Conservation (phyloP, 2,888 invertebrate species). For the Matsumyia berberina region DNA sequence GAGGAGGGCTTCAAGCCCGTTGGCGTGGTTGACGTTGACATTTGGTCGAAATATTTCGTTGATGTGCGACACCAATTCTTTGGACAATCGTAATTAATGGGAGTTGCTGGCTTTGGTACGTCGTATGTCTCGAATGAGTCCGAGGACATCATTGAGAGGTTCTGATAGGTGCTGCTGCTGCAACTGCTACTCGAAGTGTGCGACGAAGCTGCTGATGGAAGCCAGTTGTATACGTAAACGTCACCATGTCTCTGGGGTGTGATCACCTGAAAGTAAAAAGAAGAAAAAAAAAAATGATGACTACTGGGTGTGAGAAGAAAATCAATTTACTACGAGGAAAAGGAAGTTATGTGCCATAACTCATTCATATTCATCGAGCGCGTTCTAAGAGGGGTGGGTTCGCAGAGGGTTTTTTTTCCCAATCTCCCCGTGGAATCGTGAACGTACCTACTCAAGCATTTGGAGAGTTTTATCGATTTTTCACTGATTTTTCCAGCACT, state of each 20-base stretch:
- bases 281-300: slow-evolving; percentile 43
- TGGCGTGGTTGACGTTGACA: slow-evolving; percentile 83
- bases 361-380: slow-evolving; percentile 67
- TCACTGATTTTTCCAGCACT: slow-evolving; percentile 63
- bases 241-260: slow-evolving; percentile 90
- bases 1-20: slow-evolving; percentile 79
- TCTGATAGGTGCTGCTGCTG: slow-evolving; percentile 79
- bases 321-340: slow-evolving; percentile 69
- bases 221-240: slow-evolving; percentile 89
- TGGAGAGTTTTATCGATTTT: slow-evolving; percentile 72
- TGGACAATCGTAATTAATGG: slow-evolving; percentile 86
- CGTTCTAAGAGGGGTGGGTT: slow-evolving; percentile 25
- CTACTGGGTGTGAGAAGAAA: slow-evolving; percentile 34
- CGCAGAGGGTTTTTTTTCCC: slow-evolving; percentile 32
- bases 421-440: slow-evolving; percentile 33
- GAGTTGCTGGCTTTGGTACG: slow-evolving; percentile 87
- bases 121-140: slow-evolving; percentile 84
- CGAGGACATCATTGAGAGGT: slow-evolving; percentile 81
- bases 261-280: slow-evolving; percentile 86
- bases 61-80: slow-evolving; percentile 84
- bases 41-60: slow-evolving; percentile 81
- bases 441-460: slow-evolving; percentile 69
- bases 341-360: slow-evolving; percentile 24
- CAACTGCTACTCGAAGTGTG: slow-evolving; percentile 73
- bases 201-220: slow-evolving; percentile 81